Conservation (phyloP, 2,797 vertebrate species). For the Sebastes nivosus region DNA sequence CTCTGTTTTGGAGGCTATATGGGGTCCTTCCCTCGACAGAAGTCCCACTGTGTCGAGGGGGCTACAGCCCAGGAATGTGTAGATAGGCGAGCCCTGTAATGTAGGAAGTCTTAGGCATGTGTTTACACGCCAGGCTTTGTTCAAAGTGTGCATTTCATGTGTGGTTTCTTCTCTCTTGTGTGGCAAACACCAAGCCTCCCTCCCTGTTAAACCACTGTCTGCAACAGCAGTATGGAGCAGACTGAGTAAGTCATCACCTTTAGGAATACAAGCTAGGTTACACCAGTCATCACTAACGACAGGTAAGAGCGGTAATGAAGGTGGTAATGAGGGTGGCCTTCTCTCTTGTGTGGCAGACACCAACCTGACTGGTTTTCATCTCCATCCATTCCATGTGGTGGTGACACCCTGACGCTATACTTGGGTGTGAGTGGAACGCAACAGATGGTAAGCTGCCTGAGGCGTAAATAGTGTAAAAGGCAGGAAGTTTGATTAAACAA, state of each 20-base stretch:
- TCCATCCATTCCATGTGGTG: background rate
- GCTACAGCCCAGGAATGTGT: constrained; percentile 49
- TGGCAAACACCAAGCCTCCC: background rate
- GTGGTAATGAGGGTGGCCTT: background rate
- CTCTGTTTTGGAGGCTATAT: background rate
- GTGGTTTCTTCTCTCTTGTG: constrained; percentile 8
- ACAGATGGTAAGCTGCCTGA: constrained; percentile 27
- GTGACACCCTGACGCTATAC: constrained; percentile 2
- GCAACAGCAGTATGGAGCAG: no score
- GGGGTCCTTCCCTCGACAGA: constrained; percentile 7
- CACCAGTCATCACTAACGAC: no score
- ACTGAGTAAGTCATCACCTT: no score
- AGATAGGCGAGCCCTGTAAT: constrained; percentile 24
- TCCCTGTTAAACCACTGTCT: no score
- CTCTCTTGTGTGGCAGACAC: background rate
- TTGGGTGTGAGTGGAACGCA: background rate
- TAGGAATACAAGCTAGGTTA: no score
- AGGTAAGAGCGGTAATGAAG: no score
- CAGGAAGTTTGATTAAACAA: constrained; percentile 61
- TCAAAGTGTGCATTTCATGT: constrained; percentile 20
- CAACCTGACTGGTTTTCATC: background rate
- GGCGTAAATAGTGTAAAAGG: constrained; percentile 4
- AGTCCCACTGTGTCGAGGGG: constrained; percentile 21
- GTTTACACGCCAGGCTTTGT: constrained; percentile 41
- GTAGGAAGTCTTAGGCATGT: constrained; percentile 30